Percentiles rank a stretch among this genome's conserved stretches.
Conservation (phyloP, 2,888 invertebrate genomes). For the Stenolophus ochropezus region DNA sequence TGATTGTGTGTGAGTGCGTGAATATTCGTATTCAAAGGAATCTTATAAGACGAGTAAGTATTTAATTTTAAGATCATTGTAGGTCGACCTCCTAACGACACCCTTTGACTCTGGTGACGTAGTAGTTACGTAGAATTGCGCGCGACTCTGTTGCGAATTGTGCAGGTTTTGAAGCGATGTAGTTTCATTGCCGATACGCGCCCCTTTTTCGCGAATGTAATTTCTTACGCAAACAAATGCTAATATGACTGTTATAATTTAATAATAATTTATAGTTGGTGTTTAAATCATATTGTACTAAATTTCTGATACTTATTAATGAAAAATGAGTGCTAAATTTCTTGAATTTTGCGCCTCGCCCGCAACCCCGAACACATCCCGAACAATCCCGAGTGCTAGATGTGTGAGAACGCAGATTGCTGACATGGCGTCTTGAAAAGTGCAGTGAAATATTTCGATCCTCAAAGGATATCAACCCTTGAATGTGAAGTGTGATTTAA, state of each 20-base stretch:
- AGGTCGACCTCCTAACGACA: constrained; percentile 51
- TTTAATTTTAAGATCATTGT: constrained; percentile 37
- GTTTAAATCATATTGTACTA: background rate
- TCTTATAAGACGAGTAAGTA: constrained; percentile 45
- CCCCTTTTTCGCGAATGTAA: constrained; percentile 41
- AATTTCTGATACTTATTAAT: background rate
- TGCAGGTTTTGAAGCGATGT: constrained; percentile 37
- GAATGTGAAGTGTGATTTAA: constrained; percentile 68
- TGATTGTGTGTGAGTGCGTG: constrained; percentile 48
- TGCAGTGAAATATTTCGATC: constrained; percentile 72
- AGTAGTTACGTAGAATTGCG: constrained; percentile 54
- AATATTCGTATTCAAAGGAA: background rate
- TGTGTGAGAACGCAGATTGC: constrained; percentile 71
- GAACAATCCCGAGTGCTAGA: constrained; percentile 62
- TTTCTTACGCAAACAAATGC: constrained; percentile 12
- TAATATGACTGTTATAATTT: background rate
- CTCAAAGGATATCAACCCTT: constrained; percentile 71
- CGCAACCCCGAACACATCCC: constrained; percentile 60
- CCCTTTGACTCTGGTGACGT: constrained; percentile 60
- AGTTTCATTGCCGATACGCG: constrained; percentile 16
- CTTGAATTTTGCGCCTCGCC: constrained; percentile 59
- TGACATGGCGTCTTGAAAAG: constrained; percentile 75
- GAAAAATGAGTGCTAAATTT: constrained; percentile 17
- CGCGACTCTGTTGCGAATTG: constrained; percentile 55
- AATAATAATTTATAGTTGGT: background rate